Conservation (phyloP, 2,888 invertebrate species). For the Hyalella azteca region DNA sequence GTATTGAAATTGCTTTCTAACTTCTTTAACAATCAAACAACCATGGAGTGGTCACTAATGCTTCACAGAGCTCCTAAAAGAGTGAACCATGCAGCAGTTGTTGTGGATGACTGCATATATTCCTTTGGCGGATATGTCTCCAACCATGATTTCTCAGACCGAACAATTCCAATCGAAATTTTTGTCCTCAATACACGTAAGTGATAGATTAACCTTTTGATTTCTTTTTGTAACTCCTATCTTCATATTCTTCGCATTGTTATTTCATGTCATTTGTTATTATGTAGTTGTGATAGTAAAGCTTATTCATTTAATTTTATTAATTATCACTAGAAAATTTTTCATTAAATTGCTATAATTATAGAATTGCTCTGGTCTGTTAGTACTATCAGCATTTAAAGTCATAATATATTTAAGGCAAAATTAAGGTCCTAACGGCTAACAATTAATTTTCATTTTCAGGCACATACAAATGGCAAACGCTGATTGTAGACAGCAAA, state of each 20-base stretch:
- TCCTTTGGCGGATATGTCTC: conserved; percentile 88
- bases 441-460: conserved; percentile 58
- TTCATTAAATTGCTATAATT: too few species aligned
- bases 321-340: too few species aligned
- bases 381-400: too few species aligned
- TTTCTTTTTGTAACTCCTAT: not conserved
- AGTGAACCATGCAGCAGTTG: conserved; percentile 90
- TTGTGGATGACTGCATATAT: conserved; percentile 79
- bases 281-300: too few species aligned
- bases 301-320: too few species aligned
- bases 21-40: too few species aligned
- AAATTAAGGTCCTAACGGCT: too few species aligned
- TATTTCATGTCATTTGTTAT: too few species aligned
- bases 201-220: conserved; percentile 51
- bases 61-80: conserved; percentile 89
- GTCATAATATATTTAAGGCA: too few species aligned
- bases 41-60: conserved; percentile 75
- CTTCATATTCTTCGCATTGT: not conserved
- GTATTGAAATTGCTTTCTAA: too few species aligned
- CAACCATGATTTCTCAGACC: conserved; percentile 79
- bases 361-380: too few species aligned
- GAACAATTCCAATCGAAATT: conserved; percentile 79
- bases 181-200: conserved; percentile 81
- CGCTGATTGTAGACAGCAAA: conserved; percentile 64
- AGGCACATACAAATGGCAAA: conserved; percentile 66